These are phyloP conservation scores for Herminia tarsipennalis DNA, from an alignment of 2,888 invertebrate genomes.

Conservation along the genomic window DNA sequence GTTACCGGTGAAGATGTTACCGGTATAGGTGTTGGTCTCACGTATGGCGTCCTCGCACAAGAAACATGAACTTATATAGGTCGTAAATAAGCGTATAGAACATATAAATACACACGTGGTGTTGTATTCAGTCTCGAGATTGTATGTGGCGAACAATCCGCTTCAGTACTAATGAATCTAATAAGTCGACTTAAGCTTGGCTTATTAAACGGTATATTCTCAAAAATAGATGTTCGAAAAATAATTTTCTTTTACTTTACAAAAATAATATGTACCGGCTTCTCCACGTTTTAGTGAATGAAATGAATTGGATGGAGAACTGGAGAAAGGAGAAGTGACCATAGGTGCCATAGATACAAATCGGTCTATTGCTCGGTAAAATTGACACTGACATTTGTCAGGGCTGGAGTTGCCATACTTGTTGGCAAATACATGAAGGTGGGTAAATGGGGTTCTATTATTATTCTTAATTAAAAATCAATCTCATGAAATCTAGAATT, in stretches of 20 bases:
- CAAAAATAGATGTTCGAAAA: conserved; percentile 43
- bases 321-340: too few species aligned
- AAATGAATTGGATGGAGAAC: conserved; percentile 1
- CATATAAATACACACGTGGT: conserved; percentile 44
- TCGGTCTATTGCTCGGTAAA: too few species aligned
- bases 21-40: conserved; percentile 10
- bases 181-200: conserved; percentile 13
- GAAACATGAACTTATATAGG: conserved; percentile 19
- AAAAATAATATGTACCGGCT: conserved; percentile 38
- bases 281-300: conserved; percentile 29
- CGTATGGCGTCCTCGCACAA: conserved; percentile 19
- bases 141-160: conserved; percentile 8
- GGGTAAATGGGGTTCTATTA: too few species aligned
- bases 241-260: conserved; percentile 18
- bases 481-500: too few species aligned
- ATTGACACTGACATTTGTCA: too few species aligned
- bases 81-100: conserved; percentile 12
- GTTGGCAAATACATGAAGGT: too few species aligned
- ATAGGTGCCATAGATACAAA: too few species aligned
- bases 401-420: too few species aligned
- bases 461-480: too few species aligned
- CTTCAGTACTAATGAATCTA: conserved; percentile 5
- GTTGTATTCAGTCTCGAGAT: conserved; percentile 20
- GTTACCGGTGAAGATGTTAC: conserved; percentile 6
- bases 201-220: conserved; percentile 31